Evolutionary conservation across 2,113 vertebrate genomes (phyloP).

Genomic region (Myxocyprinus asiaticus): DNA sequence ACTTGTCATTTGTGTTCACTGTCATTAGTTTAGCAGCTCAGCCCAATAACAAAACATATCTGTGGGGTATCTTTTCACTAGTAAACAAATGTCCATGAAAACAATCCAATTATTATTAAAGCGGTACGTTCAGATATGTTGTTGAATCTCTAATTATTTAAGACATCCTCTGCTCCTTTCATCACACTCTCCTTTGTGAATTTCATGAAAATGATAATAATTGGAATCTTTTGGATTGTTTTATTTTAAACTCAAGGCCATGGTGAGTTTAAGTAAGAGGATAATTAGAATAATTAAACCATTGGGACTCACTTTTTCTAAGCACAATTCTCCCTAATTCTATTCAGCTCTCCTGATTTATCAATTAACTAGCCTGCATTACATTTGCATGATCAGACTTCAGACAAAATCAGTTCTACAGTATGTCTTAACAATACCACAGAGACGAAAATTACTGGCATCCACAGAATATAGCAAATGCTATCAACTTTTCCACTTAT

Average conservation of each 20-base stretch:
- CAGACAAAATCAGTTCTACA: conserved; percentile 37
- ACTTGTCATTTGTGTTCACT: not conserved
- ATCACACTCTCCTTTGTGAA: conserved; percentile 37
- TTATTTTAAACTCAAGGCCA: conserved; percentile 47
- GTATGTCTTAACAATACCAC: conserved; percentile 27
- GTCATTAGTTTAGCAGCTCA: not conserved
- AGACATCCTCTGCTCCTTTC: conserved; percentile 28
- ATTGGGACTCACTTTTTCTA: conserved; percentile 64
- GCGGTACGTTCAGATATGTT: conserved; percentile 16
- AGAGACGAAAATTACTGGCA: conserved; percentile 13
- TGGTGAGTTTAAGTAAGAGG: conserved; percentile 68
- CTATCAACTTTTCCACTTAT: not conserved
- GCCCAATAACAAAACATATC: not conserved
- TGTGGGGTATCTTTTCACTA: not conserved
- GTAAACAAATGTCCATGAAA: not conserved
- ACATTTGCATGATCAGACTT: conserved; percentile 45
- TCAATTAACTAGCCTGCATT: conserved; percentile 36
- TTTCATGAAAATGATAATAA: conserved; percentile 48
- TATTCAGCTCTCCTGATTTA: conserved; percentile 47
- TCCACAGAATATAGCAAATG: conserved; percentile 13
- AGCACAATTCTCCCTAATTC: conserved; percentile 53
- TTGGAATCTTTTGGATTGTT: conserved; percentile 43
- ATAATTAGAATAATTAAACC: conserved; percentile 80
- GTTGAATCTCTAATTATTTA: conserved; percentile 18
- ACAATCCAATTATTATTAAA: conserved; percentile 18